Conservation (phyloP, 37 sponge, comb jelly and placozoan genomes). For the Hexactinellida sp. region DNA sequence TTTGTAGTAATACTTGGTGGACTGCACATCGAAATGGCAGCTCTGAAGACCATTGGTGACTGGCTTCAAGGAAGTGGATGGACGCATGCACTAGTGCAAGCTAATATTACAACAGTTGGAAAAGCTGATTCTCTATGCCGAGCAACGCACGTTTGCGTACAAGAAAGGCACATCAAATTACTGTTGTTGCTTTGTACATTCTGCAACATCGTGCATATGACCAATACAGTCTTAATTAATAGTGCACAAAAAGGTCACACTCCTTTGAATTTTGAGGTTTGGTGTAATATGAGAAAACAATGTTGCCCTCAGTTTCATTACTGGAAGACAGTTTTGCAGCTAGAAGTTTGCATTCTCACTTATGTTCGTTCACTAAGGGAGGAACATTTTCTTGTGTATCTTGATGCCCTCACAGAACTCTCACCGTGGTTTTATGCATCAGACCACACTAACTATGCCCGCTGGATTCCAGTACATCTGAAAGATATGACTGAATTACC, state of each 20-base stretch:
- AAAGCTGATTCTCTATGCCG: not conserved
- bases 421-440: not conserved
- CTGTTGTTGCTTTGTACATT: conserved; percentile 19
- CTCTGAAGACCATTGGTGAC: conserved; percentile 21
- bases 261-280: not conserved
- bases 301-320: not conserved
- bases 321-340: not conserved
- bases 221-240: not conserved
- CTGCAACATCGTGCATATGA: conserved; percentile 24
- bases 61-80: conserved; percentile 24
- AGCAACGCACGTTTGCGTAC: conserved; percentile 20
- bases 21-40: too few relatives aligned
- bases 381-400: not conserved
- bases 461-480: not conserved
- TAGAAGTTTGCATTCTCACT: not conserved
- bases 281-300: not conserved
- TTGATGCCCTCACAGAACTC: conserved; percentile 16
- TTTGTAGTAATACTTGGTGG: conserved; percentile 32
- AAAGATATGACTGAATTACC: not conserved
- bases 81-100: conserved; percentile 23
- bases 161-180: conserved; percentile 22
- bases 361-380: not conserved
- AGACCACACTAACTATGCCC: conserved; percentile 18
- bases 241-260: not conserved
- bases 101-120: not conserved